Base-by-base conservation (phyloP, 1,140 invertebrate genomes). In the Scaptomyza graminum region DNA sequence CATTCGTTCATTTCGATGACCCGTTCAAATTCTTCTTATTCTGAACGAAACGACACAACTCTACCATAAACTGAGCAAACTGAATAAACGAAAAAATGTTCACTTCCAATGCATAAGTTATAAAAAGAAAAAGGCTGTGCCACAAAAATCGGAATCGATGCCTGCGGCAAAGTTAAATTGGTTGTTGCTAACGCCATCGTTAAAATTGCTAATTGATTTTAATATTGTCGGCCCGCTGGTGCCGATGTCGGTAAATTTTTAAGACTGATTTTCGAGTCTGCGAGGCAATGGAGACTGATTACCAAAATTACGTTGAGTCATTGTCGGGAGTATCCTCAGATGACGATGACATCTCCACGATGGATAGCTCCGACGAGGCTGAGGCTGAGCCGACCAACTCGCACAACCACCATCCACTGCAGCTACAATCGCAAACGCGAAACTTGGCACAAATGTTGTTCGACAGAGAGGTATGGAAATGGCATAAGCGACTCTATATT, bases 281-380 rank as follows among this genome's bases (percentile, higher is more conserved):
- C 65, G 44, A 55, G 47, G 47, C 67, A 59, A 88, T 89, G 83
- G 83, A 88, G 80, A 79, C 79, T 83, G 80, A 83, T 47, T 83
- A 83, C 61, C 79, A 81, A 52, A 72, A 78, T 71, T 81, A 74
- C 25, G 78, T 82, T 13, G 83, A 87, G 73, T 88, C 83, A 49
- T 66, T 90, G 59, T 90, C 87, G n/a, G 84, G 83, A 11, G 81
- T 81, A 34, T 90, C 87, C 22, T 90, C 87, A 5, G 87, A 90
- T 55, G 87, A 90, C 47, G 87, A 90, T 57, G 87, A 90, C 60
- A 74, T 83, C 34, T 90, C 81, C 22, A 76, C 82, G 22, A 68
- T 79, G 51, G 87, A 90, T 69, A 90, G 87, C 55, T 90, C 87
- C 22, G 87, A 90, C 50, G 87, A 90, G 66, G 56, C 62, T 5